Evolutionary conservation across 2,888 invertebrate species (phyloP), one percentile per base, ranked within the genome.

Genomic region (Sminthurinus aureus): DNA sequence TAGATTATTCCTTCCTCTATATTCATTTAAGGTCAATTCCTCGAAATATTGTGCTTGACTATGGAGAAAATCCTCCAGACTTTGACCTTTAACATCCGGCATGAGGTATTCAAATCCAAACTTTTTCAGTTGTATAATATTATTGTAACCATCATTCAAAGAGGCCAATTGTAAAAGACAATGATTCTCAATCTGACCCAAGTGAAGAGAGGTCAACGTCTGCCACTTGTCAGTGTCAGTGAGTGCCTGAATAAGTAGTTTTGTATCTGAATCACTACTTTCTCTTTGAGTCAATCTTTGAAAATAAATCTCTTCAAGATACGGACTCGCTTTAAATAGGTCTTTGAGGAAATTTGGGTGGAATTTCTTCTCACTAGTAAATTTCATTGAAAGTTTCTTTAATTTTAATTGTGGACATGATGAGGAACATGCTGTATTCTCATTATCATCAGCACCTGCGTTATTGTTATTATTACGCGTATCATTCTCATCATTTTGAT

Each of bases 41-140:
- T 85, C 84, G 66, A 87, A 75, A 11, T 84, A 84, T 67, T 86
- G 80, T 24, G 73, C 74, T 38, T 87, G 87, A 58, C 26, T 78
- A 22, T 79, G 12, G 13, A 87, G 81, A 13, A 87, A 82, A 38
- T 79, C 74, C 74, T 86, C 83, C 24, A 87, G 51, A 24, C 84
- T 83, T 22, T 79, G 69, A 58, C 76, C 81, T 12, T 84, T 58
- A 15, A 86, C 87, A 82, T 85, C 86, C 15, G 84, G 83, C 8
- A 77, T 77, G 6, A 87, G 76, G 15, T 84, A 82, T 73, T 87
- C 85, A 79, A 86, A 87, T 11, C 84, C 84, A 79, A 87, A 85
- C 50, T 83, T 84, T 38, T 81, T 82, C 38, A 87, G 69, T 51
- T 66, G 58, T 82, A 87, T 83, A 52, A 86, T 86, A 52, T 78